Conservation (phyloP, 2,888 invertebrate species). For the Cephus pygmeus region DNA sequence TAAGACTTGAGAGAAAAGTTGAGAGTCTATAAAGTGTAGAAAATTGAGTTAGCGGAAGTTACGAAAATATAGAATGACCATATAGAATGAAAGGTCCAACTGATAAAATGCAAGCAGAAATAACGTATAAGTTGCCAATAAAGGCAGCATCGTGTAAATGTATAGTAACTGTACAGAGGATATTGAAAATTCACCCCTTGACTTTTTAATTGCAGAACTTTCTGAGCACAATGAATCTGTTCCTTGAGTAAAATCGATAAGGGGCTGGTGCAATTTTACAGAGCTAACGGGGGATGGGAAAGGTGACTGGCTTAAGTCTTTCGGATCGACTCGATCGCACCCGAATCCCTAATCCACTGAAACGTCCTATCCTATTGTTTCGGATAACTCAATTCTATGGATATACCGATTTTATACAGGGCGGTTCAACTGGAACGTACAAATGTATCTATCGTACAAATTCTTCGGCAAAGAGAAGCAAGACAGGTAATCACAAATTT, state of each 20-base stretch:
- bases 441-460: not conserved
- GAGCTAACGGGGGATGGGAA: not conserved
- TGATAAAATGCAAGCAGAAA: not conserved
- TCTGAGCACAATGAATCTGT: not conserved
- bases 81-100: not conserved
- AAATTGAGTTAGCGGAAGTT: no score
- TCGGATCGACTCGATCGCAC: not conserved
- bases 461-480: not conserved
- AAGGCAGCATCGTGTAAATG: not conserved
- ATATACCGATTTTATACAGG: no score
- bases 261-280: not conserved
- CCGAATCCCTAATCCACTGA: conserved; percentile 1
- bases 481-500: not conserved
- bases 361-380: not conserved
- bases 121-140: not conserved
- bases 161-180: not conserved
- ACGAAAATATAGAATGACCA: no score
- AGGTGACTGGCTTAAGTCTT: not conserved
- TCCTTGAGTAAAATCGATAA: not conserved
- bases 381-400: not conserved
- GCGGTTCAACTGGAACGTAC: not conserved
- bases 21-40: no score
- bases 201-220: not conserved
- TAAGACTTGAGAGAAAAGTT: not conserved
- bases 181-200: not conserved